Conservation (phyloP, 2,888 invertebrate species). For the Pharmacophagus antenor region DNA sequence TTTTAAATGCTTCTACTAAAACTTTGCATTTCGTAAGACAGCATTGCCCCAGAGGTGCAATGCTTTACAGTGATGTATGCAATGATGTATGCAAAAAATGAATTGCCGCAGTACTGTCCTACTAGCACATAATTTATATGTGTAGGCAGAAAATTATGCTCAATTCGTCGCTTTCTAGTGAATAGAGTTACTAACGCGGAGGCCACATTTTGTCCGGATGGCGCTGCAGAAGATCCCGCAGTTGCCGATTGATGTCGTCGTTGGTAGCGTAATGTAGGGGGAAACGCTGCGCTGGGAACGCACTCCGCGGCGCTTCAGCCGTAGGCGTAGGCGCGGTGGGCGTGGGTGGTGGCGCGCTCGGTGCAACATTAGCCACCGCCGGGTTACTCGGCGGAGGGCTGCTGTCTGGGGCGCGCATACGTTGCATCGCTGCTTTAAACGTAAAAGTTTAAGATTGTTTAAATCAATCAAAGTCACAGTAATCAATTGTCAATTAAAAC, state of each 20-base stretch:
- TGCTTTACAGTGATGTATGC: too few species aligned
- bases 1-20: too few species aligned
- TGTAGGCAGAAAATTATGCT: background rate
- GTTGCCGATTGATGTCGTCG: slow-evolving; percentile 84
- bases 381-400: slow-evolving; percentile 45
- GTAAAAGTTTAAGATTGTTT: background rate
- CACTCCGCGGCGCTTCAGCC: slow-evolving; percentile 60
- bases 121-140: too few species aligned
- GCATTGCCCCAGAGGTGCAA: too few species aligned
- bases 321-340: slow-evolving; percentile 42
- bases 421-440: slow-evolving; percentile 71
- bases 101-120: too few species aligned
- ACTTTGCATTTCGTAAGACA: too few species aligned
- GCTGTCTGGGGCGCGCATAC: slow-evolving; percentile 62
- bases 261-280: slow-evolving; percentile 74
- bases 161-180: background rate
- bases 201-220: slow-evolving; percentile 85
- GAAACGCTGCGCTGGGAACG: slow-evolving; percentile 71
- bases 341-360: slow-evolving; percentile 36
- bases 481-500: background rate
- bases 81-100: too few species aligned
- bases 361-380: slow-evolving; percentile 37
- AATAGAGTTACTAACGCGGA: slow-evolving; percentile 69
- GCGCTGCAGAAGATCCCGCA: slow-evolving; percentile 89
- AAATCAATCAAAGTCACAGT: background rate